phyloP scores from a whole-genome alignment of 2,113 vertebrate genomes.

The Phainopepla nitens region DNA sequence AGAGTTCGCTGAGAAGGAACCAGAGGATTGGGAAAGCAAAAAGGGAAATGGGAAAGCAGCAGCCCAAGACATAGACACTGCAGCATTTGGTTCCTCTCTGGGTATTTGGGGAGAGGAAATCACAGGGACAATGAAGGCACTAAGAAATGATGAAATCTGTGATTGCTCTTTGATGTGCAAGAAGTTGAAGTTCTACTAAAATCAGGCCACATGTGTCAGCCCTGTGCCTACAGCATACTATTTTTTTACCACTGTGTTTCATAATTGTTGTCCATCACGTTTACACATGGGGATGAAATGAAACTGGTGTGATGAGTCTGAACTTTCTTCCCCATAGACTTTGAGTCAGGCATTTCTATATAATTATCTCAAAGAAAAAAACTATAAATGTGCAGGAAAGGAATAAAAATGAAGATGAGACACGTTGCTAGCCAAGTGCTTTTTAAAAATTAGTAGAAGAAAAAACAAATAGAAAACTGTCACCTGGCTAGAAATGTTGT shows the following conservation, averaged over 20 bases:
- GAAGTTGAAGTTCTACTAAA: not conserved
- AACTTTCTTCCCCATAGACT: not conserved
- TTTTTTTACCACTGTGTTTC: not conserved
- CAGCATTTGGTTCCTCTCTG: not conserved
- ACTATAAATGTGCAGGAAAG: not conserved
- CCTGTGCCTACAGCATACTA: accelerated
- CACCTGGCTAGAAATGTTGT: not conserved
- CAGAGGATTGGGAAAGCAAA: not conserved
- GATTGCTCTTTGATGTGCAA: not conserved
- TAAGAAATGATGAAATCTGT: not conserved
- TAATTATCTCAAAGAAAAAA: not conserved
- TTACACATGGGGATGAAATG: not conserved
- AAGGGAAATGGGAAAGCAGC: not conserved
- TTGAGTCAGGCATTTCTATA: not conserved
- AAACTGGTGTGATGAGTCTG: not conserved
- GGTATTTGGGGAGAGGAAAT: not conserved
- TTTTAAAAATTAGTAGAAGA: not conserved
- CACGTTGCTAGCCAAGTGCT: not conserved
- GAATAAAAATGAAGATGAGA: not conserved
- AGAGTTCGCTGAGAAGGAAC: not conserved
- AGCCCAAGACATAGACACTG: not conserved
- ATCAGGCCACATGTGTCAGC: not conserved
- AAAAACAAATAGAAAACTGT: not conserved
- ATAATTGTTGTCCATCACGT: not conserved
- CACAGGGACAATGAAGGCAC: not conserved